Conservation (phyloP, 2,113 vertebrate genomes). For the Delphinus delphis region DNA sequence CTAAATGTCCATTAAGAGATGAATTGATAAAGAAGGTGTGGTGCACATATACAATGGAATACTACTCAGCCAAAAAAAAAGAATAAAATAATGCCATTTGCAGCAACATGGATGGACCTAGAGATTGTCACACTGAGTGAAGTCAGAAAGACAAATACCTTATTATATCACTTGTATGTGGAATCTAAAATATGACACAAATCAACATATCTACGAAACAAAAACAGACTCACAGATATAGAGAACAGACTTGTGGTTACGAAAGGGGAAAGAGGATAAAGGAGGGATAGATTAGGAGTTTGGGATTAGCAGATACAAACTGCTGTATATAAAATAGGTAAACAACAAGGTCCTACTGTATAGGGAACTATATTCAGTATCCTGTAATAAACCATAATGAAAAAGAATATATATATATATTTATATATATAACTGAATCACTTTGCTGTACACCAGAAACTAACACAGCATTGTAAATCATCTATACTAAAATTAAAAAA, state of each 20-base stretch:
- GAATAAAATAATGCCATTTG: background rate
- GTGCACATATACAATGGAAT: background rate
- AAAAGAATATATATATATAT: background rate
- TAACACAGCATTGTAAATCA: background rate
- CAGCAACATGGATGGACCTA: background rate
- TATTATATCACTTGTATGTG: too few relatives aligned
- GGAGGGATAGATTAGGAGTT: background rate
- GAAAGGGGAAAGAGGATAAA: too few relatives aligned
- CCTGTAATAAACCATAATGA: background rate
- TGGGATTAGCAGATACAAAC: background rate
- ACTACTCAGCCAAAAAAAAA: background rate
- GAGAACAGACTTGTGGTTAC: too few relatives aligned
- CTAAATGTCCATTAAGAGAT: background rate
- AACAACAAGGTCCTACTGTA: background rate
- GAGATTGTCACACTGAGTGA: background rate
- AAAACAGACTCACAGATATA: too few relatives aligned
- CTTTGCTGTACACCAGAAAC: background rate
- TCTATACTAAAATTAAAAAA: background rate
- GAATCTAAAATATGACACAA: too few relatives aligned
- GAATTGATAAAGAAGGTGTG: background rate
- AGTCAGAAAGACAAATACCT: background rate
- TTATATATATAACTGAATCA: background rate
- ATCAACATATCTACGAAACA: too few relatives aligned
- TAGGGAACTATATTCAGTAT: background rate
- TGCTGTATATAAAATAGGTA: background rate